Evolutionary conservation across 2,888 invertebrate genomes (phyloP), one percentile per base, ranked within the genome.

Genomic region (Sinodicranocentrus sp.): DNA sequence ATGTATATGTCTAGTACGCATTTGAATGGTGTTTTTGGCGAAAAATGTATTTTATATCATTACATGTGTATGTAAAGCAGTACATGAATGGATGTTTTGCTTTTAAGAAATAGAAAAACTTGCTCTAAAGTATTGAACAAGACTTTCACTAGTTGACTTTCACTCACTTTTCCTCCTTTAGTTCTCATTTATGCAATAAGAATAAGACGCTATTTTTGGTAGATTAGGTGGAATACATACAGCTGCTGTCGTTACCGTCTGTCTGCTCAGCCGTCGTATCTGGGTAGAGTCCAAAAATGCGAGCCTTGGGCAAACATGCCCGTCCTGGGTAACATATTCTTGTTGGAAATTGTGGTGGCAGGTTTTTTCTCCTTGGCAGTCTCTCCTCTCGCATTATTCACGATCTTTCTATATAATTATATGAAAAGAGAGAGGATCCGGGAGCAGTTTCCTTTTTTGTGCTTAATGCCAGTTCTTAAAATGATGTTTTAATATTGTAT

Each of bases 401-500:
- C n/a, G n/a, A n/a, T n/a, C n/a, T n/a, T n/a, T n/a, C n/a, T n/a
- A n/a, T n/a, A n/a, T n/a, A n/a, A n/a, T n/a, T n/a, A n/a, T n/a
- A n/a, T 17, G 17, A 19, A 17, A 48, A 48, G n/a, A 19, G 19
- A 19, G 1, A 1, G 2, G 19, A 2, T n/a, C n/a, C n/a, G n/a
- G n/a, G 2, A 15, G 1, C 52, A 52, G n/a, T 52, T 52, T 19
- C 52, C 19, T 52, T 19, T 2, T n/a, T n/a, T 52, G 1, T 48
- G 17, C 8, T 52, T 19, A 19, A 52, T 19, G 19, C 19, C n/a
- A 52, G 2, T 19, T 52, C 19, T 19, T 52, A 52, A 19, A 52
- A 39, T 39, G 39, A 52, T 52, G 52, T 52, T 52, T 52, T 52
- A 52, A 52, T 52, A 52, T 52, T 52, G 19, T 17, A 52, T 52